Evolutionary conservation across 2,113 vertebrate genomes (phyloP), one percentile per base, ranked within the genome.

Genomic region (Sphyrna mokarran): DNA sequence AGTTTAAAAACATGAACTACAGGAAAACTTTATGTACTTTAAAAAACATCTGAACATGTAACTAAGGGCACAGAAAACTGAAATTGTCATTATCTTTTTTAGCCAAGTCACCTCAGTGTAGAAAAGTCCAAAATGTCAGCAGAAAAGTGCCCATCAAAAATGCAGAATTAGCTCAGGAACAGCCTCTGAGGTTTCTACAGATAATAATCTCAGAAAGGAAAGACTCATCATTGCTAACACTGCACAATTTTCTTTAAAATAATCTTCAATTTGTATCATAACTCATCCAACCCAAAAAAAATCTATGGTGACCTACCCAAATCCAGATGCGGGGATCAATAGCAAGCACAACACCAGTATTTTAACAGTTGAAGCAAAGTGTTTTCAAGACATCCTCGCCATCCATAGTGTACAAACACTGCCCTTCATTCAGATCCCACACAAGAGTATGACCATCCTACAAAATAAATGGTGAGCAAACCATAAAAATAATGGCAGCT

Each of bases 151-250:
- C 23, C 1, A 43, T 40, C 83, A 43, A 37, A 43, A 40, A n/a
- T 37, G 61, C 3, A 43, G 58, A 1, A 48, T 95, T 95, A 72
- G 94, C 94, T 95, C 94, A 95, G 94, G 13, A 95, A 95, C 94
- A 95, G 94, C 68, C 94, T 95, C 94, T 95, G 94, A 95, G 54
- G 43, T 48, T 95, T 95, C 94, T 23, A 23, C 94, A 95, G 40
- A 48, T 95, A 95, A 95, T 54, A 8, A 76, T 95, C 94, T 95
- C 94, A 95, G 94, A 95, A 95, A 95, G 43, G 94, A 69, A 95
- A 0, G 94, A 95, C 23, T 95, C 94, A 95, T 95, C 94, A 95
- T 69, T 54, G 69, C 94, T 16, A 95, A 95, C 68, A 54, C 3
- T 33, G 54, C 48, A 54, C 48, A 54, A 54, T 54, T 54, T 29